phyloP scores from a whole-genome alignment of 2,797 vertebrate species.

The Phoxinus dragarum region DNA sequence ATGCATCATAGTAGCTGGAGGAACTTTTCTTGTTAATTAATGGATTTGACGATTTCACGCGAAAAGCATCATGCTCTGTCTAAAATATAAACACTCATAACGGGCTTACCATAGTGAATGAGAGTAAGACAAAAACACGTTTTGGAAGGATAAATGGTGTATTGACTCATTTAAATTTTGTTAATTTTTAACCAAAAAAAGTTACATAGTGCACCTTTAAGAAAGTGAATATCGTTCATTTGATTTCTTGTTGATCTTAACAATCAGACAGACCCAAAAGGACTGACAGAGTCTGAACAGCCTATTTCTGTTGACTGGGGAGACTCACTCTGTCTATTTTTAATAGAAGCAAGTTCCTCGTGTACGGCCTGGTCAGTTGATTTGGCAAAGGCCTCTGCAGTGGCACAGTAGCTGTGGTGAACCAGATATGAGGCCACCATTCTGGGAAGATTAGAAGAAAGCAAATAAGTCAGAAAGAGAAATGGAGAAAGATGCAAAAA shows the following conservation, averaged over 20 bases:
- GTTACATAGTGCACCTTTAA: not conserved
- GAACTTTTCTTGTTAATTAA: too few species aligned
- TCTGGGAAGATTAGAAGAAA: slow-evolving; percentile 70
- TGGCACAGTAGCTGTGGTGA: slow-evolving; percentile 96
- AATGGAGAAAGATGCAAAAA: not conserved
- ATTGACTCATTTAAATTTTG: not conserved
- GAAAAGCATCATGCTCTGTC: not conserved
- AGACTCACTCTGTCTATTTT: slow-evolving; percentile 95
- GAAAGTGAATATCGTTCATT: not conserved
- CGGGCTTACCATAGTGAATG: not conserved
- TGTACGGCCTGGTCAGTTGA: slow-evolving; percentile 96
- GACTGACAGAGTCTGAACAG: not conserved
- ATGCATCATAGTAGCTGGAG: too few species aligned
- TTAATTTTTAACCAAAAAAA: not conserved
- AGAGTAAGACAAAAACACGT: not conserved
- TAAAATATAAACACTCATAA: not conserved
- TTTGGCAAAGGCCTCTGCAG: slow-evolving; percentile 94
- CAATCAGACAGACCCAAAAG: slow-evolving; percentile 17
- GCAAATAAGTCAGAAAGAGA: not conserved
- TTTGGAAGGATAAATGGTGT: not conserved
- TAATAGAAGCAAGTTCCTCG: slow-evolving; percentile 97
- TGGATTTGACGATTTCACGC: not conserved
- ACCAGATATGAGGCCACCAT: slow-evolving; percentile 98
- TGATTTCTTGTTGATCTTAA: not conserved
- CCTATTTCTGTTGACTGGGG: not conserved